These are phyloP conservation scores for Poecilia gillii DNA, from an alignment of 2,797 vertebrate species.

Conservation along the genomic window DNA sequence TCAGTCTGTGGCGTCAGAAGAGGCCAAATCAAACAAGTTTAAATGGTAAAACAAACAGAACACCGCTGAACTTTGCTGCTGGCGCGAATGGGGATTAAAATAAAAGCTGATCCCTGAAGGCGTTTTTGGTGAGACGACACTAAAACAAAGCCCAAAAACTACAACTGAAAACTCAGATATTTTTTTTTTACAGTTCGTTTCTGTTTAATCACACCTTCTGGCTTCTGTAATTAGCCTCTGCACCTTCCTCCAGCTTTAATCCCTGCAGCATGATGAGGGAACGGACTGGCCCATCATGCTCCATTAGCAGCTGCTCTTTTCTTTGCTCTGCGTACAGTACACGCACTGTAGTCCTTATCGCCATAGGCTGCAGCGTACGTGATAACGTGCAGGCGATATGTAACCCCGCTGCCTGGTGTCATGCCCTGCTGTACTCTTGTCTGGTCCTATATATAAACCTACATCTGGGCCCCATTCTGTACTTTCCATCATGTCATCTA, in stretches of 20 bases:
- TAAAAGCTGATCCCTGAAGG: constrained; percentile 37
- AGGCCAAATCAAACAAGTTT: constrained; percentile 52
- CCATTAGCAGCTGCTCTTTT: constrained; percentile 32
- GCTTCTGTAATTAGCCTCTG: constrained; percentile 33
- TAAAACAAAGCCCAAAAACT: constrained; percentile 6
- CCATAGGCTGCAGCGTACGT: constrained; percentile 53
- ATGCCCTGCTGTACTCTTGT: constrained; percentile 65
- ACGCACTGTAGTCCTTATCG: constrained; percentile 40
- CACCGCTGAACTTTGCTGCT: constrained; percentile 38
- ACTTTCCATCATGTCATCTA: constrained; percentile 73
- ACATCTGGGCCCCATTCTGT: constrained; percentile 63
- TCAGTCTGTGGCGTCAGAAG: constrained; percentile 51
- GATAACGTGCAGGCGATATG: constrained; percentile 62
- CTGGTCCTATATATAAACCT: constrained; percentile 72
- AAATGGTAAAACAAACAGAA: constrained; percentile 61
- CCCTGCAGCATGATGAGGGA: constrained; percentile 4
- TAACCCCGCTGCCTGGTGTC: constrained; percentile 61
- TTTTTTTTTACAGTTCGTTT: constrained; percentile 8
- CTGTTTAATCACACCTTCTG: constrained; percentile 27
- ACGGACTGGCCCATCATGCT: background rate
- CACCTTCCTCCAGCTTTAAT: constrained; percentile 25
- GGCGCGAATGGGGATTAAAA: constrained; percentile 48
- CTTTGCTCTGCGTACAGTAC: constrained; percentile 37
- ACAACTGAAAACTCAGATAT: constrained; percentile 7
- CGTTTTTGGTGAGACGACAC: constrained; percentile 16